Evolutionary conservation across 2,113 vertebrate species (phyloP).

Genomic region (Montifringilla adamsi): DNA sequence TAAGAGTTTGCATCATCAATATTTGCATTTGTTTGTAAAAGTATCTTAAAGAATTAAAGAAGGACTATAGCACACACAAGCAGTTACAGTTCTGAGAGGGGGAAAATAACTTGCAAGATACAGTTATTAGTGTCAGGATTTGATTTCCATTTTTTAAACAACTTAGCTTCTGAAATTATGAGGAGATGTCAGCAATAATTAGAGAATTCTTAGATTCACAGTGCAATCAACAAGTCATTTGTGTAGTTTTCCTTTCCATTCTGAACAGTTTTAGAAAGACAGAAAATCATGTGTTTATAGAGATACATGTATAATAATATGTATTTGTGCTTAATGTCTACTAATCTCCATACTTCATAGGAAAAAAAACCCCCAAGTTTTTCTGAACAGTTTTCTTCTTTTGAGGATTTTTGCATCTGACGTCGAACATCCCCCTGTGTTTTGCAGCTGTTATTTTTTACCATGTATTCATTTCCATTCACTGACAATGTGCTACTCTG

Average conservation of each 20-base stretch:
- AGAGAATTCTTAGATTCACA: conserved; percentile 39
- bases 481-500: background rate
- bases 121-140: conserved; percentile 43
- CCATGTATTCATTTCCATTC: conserved; percentile 7
- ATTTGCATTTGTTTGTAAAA: conserved; percentile 18
- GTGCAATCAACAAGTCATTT: conserved; percentile 58
- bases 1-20: background rate
- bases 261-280: background rate
- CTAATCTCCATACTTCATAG: background rate
- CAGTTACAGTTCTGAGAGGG: background rate
- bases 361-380: background rate
- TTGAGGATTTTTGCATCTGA: conserved; percentile 21
- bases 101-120: conserved; percentile 15
- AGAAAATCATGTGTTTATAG: conserved; percentile 40
- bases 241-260: conserved; percentile 27
- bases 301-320: background rate
- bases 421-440: background rate
- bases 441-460: conserved; percentile 49
- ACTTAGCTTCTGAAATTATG: conserved; percentile 26
- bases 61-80: background rate
- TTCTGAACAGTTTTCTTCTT: background rate
- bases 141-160: conserved; percentile 19
- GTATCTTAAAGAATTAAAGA: background rate
- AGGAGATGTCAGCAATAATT: conserved; percentile 47
- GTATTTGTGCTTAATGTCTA: background rate